A percentile compares a stretch with the other conserved stretches of the same genome.
Evolutionary conservation across 2,797 vertebrate species (phyloP).

Genomic region (Australoheros facetus): DNA sequence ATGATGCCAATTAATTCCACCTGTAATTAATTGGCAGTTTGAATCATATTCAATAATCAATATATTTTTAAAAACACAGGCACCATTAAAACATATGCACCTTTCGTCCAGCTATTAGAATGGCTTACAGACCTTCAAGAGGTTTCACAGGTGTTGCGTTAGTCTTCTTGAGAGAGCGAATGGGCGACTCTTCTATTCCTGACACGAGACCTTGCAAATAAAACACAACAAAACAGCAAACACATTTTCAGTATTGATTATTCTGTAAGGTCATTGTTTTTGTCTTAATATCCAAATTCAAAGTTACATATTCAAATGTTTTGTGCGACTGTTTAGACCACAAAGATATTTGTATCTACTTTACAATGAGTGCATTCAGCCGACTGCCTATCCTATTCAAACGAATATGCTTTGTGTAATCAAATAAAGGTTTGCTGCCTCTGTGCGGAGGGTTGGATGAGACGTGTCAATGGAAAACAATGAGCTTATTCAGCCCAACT

Average conservation of each 20-base stretch:
- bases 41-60: background rate
- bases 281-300: no score
- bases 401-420: background rate
- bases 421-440: background rate
- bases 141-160: slow-evolving; percentile 80
- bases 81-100: background rate
- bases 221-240: background rate
- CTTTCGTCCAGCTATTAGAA: background rate
- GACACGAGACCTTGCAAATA: slow-evolving; percentile 77
- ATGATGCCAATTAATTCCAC: background rate
- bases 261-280: background rate
- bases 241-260: background rate
- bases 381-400: background rate
- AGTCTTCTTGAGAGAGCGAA: slow-evolving; percentile 72
- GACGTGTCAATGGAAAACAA: background rate
- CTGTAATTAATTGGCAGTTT: background rate
- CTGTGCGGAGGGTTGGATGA: background rate
- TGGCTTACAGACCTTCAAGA: slow-evolving; percentile 69
- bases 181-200: slow-evolving; percentile 71
- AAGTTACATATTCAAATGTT: background rate
- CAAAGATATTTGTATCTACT: background rate
- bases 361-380: background rate
- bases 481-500: background rate
- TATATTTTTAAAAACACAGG: background rate
- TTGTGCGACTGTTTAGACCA: background rate